Evolutionary conservation across 2,888 invertebrate genomes (phyloP), one percentile per base, ranked within the genome.

Genomic region (Petrolisthes cinctipes): DNA sequence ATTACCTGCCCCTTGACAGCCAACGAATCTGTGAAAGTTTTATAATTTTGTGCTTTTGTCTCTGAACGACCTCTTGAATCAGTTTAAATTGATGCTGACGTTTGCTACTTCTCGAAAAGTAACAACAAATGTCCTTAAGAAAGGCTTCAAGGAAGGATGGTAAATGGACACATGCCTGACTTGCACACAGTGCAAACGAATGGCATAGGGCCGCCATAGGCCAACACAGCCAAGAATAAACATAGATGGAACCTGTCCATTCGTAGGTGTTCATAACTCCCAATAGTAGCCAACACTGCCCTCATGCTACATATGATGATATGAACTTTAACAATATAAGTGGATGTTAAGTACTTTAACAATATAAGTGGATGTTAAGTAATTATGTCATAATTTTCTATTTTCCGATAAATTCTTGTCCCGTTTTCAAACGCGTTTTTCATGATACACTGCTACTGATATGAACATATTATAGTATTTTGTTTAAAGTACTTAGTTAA

Each of bases 171-270:
- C 75, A 82, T 51, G 88, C 81, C n/a, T 85, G 84, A 17, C 88
- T 84, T 61, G 83, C 81, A 61, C 88, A 88, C 75, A 85, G 71
- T n/a, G 85, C 85, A 68, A 88, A 85, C 7, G 88, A 88, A 78
- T 88, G 85, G 54, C 81, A 85, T 9, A n/a, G n/a, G n/a, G n/a
- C n/a, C n/a, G n/a, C n/a, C n/a, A n/a, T n/a, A n/a, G n/a, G n/a
- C n/a, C n/a, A n/a, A 84, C 79, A 75, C 88, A 85, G 57, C 85
- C 82, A 85, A 85, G 51, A 71, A 85, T 78, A 68, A 83, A 86
- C 0, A 83, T 51, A 53, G 76, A 53, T 56, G 76, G 61, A 17
- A 83, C 61, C 79, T 85, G 71, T 71, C 51, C 51, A 66, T 57
- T 82, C 68, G 71, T 73, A 14, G 9, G 73, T 37, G 83, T 73